A percentile compares a stretch with the other conserved stretches of the same genome.
These are phyloP conservation scores for Melanotaenia duboulayi DNA, from an alignment of 2,113 vertebrate genomes.

Conservation along the genomic window DNA sequence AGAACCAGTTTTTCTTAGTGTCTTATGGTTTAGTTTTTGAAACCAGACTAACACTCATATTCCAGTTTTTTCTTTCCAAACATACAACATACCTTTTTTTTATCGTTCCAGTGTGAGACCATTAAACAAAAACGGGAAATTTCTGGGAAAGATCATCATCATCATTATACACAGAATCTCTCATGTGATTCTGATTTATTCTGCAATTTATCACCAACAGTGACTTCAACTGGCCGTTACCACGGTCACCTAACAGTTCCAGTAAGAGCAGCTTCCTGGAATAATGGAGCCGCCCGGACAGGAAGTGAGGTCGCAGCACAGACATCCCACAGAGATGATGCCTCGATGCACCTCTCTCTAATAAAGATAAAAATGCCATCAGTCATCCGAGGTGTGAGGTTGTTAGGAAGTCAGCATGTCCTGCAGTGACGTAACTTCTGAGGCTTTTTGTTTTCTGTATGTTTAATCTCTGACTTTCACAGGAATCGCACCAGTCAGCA, in stretches of 20 bases:
- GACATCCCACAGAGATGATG: conserved; percentile 17
- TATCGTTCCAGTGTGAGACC: too few relatives aligned
- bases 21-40: too few relatives aligned
- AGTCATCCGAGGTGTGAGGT: background rate
- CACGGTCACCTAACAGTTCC: background rate
- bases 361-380: conserved; percentile 4
- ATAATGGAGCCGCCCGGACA: conserved; percentile 22
- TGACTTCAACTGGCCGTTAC: background rate
- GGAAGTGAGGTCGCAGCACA: conserved; percentile 24
- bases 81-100: too few relatives aligned
- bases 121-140: too few relatives aligned
- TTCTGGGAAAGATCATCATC: too few relatives aligned
- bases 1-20: too few relatives aligned
- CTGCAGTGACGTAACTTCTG: conserved; percentile 1
- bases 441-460: background rate
- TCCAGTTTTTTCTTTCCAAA: too few relatives aligned
- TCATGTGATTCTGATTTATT: background rate
- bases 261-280: conserved; percentile 7
- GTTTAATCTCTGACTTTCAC: background rate
- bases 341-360: conserved; percentile 15
- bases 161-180: too few relatives aligned
- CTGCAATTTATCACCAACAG: background rate
- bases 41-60: too few relatives aligned
- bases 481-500: background rate
- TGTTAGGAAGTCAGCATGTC: conserved; percentile 2